These are phyloP conservation scores for Pseudoips prasinana DNA, from an alignment of 2,888 invertebrate species.

Conservation along the genomic window DNA sequence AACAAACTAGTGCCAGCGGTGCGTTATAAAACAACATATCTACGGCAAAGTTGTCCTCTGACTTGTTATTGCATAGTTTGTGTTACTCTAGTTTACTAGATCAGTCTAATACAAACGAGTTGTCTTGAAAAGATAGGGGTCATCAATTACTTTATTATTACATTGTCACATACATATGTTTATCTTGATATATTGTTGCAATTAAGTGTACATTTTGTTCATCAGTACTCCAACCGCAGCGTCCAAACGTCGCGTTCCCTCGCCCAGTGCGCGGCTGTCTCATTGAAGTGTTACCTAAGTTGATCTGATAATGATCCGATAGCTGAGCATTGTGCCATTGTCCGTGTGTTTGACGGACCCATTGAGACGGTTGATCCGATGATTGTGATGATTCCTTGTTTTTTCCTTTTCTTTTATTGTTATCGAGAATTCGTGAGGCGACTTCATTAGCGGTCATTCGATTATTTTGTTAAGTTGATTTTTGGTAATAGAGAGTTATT, in stretches of 20 bases:
- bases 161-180: no score
- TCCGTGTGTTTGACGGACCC: slow-evolving; percentile 41
- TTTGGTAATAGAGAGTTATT: slow-evolving; percentile 9
- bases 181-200: no score
- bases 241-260: slow-evolving; percentile 2
- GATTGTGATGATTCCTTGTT: slow-evolving; percentile 41
- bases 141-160: no score
- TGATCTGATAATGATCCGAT: slow-evolving; percentile 50
- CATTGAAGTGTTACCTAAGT: slow-evolving; percentile 43
- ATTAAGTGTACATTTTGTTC: no score
- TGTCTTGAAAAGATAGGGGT: no score
- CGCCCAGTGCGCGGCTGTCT: slow-evolving; percentile 31
- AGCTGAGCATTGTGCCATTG: slow-evolving; percentile 39
- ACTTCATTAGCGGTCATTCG: slow-evolving; percentile 31
- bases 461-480: slow-evolving; percentile 16
- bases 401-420: slow-evolving; percentile 32
- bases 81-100: no score
- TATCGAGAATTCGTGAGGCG: slow-evolving; percentile 25
- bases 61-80: no score
- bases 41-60: no score
- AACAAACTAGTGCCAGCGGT: no score
- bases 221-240: no score
- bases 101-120: no score
- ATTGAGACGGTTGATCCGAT: slow-evolving; percentile 40
- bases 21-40: no score